phyloP scores from a whole-genome alignment of 2,888 invertebrate species.

The Drosophila emarginata region DNA sequence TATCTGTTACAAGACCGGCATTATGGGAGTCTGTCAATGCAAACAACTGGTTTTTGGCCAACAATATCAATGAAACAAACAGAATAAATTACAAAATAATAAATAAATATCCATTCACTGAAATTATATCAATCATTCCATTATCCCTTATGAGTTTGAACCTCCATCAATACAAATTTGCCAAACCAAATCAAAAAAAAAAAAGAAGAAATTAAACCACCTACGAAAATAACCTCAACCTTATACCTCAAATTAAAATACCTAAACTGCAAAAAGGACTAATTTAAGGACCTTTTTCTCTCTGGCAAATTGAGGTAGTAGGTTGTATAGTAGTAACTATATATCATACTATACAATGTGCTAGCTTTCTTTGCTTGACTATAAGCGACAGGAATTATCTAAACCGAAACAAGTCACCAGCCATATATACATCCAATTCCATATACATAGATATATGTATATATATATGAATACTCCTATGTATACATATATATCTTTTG shows the following conservation, averaged over 20 bases:
- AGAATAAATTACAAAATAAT: slow-evolving; percentile 5
- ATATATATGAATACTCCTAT: neutral
- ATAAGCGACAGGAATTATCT: slow-evolving; percentile 70
- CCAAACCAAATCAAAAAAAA: slow-evolving; percentile 18
- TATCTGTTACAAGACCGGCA: slow-evolving; percentile 82
- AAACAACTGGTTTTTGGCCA: slow-evolving; percentile 80
- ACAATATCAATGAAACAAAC: slow-evolving; percentile 36
- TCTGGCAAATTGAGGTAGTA: slow-evolving; percentile 83
- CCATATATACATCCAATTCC: neutral
- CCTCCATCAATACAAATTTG: slow-evolving; percentile 25
- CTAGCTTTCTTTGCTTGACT: slow-evolving; percentile 83
- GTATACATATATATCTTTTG: neutral
- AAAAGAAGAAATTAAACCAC: neutral
- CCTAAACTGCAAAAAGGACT: slow-evolving; percentile 57
- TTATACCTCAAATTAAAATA: slow-evolving; percentile 24
- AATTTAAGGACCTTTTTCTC: slow-evolving; percentile 75
- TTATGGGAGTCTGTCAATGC: slow-evolving; percentile 83
- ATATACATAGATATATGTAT: neutral
- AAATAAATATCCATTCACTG: neutral
- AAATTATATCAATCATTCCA: neutral
- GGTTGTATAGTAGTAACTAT: slow-evolving; percentile 83
- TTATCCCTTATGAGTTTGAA: slow-evolving; percentile 12
- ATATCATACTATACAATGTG: slow-evolving; percentile 82
- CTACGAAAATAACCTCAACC: slow-evolving; percentile 23
- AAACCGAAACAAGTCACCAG: slow-evolving; percentile 18